These are phyloP conservation scores for Cyphomyrmex costatus DNA, from an alignment of 1,140 invertebrate species.

Conservation along the genomic window DNA sequence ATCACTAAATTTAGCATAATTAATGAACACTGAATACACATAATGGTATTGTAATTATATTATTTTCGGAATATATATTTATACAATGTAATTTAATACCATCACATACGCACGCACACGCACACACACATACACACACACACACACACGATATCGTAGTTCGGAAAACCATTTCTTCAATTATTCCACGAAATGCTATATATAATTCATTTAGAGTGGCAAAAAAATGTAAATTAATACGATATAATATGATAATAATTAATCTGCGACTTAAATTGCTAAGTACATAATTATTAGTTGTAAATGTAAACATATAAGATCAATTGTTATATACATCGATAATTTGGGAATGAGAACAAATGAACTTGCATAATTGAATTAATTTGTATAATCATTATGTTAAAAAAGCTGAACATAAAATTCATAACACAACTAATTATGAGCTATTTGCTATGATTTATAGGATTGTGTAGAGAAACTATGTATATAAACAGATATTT, in stretches of 20 bases:
- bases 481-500: neutral
- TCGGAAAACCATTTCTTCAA: neutral
- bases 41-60: neutral
- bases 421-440: neutral
- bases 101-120: too few relatives aligned
- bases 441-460: neutral
- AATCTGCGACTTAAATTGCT: neutral
- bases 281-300: neutral
- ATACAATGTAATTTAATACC: neutral
- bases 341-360: neutral
- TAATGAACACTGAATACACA: neutral
- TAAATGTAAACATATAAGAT: neutral
- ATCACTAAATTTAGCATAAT: conserved; percentile 38
- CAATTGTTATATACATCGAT: neutral
- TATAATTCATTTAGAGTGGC: neutral
- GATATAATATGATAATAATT: neutral
- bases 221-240: neutral
- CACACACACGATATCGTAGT: neutral
- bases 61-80: conserved; percentile 22
- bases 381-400: neutral
- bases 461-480: neutral
- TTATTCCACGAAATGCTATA: neutral
- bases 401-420: too few relatives aligned
- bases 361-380: neutral
- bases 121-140: too few relatives aligned